These are phyloP conservation scores for Brachionus sp. DNA, from an alignment of 1,140 invertebrate genomes.

Conservation along the genomic window DNA sequence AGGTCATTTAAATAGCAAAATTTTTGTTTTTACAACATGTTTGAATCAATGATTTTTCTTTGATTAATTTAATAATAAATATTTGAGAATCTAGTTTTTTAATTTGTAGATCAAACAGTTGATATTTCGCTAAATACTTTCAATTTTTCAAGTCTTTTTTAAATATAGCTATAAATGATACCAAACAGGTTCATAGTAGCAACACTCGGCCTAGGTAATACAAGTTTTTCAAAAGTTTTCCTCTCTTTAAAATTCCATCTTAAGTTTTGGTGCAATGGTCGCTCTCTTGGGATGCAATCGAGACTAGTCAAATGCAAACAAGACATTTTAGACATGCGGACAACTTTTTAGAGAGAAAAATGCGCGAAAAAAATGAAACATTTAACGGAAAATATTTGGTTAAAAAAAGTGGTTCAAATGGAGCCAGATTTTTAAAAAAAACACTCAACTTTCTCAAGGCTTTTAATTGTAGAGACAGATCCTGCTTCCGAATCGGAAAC, in stretches of 20 bases:
- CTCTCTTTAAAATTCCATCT: not conserved
- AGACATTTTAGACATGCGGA: not conserved
- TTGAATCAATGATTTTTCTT: not conserved
- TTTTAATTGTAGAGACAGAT: conserved; percentile 74
- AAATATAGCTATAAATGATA: not conserved
- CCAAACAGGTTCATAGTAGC: not conserved
- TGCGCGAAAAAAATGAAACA: conserved; percentile 5
- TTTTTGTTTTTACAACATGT: not conserved
- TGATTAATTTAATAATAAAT: not conserved
- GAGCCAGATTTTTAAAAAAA: not conserved
- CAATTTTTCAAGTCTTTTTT: not conserved
- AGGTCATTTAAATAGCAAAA: not conserved
- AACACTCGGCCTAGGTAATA: not conserved
- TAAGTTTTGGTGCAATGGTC: not conserved
- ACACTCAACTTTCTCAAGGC: not conserved
- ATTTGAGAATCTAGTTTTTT: not conserved
- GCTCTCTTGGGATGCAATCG: not conserved
- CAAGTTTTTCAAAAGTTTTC: not conserved
- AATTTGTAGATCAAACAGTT: not conserved
- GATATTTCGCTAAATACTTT: not conserved
- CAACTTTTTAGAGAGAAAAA: not conserved
- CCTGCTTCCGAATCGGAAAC: conserved; percentile 97
- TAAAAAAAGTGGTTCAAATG: not conserved
- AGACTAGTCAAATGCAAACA: not conserved
- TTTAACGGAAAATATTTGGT: conserved; percentile 17